phyloP scores from a whole-genome alignment of 2,797 vertebrate genomes.

The Bufotes viridis region DNA sequence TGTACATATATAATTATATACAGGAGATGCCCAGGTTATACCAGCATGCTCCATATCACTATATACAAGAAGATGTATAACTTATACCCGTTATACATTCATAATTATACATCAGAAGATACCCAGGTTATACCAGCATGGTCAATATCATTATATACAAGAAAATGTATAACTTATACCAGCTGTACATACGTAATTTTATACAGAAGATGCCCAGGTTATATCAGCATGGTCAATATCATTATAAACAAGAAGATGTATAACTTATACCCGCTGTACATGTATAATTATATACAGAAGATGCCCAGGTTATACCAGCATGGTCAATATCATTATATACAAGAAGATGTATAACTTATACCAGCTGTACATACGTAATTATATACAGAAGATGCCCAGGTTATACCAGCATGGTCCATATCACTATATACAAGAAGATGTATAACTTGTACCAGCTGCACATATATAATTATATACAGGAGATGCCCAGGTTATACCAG shows the following conservation, averaged over 20 bases:
- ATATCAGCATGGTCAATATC: not conserved
- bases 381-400: too few species aligned
- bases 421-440: too few species aligned
- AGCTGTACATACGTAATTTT: not conserved
- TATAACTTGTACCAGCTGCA: not conserved
- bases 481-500: too few species aligned
- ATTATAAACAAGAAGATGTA: not conserved
- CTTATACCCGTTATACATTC: not conserved
- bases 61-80: not conserved
- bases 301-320: too few species aligned
- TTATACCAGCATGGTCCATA: too few species aligned
- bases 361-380: too few species aligned
- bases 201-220: not conserved
- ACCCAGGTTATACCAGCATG: not conserved
- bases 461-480: not conserved
- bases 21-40: not conserved
- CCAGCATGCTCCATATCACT: not conserved
- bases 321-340: too few species aligned
- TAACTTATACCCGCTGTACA: too few species aligned
- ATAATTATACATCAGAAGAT: not conserved
- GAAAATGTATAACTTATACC: not conserved
- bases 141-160: not conserved
- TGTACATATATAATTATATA: conserved; percentile 6
- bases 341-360: too few species aligned
- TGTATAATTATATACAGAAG: too few species aligned